A percentile compares a stretch with the other conserved stretches of the same genome.
Conservation (phyloP, 2,113 vertebrate species). For the Muntiacus muntjak region DNA sequence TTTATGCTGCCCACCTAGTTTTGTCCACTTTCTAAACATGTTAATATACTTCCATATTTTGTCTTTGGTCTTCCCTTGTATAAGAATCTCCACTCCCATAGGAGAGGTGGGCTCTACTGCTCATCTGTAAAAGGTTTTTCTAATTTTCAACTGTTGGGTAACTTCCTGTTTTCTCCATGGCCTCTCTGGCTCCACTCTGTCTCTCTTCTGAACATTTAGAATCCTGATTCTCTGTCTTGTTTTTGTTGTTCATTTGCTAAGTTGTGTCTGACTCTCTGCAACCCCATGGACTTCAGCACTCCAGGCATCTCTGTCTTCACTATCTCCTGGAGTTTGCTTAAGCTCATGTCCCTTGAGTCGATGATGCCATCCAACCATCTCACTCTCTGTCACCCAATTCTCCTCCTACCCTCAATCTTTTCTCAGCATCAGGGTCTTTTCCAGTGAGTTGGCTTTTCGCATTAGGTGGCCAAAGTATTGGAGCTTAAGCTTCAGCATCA, state of each 20-base stretch:
- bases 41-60: background rate
- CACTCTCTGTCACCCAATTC: background rate
- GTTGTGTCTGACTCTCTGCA: background rate
- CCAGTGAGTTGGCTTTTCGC: background rate
- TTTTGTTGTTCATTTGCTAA: background rate
- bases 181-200: background rate
- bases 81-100: background rate
- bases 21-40: background rate
- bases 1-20: background rate
- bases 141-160: background rate
- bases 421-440: background rate
- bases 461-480: background rate
- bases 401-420: background rate
- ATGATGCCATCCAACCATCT: background rate
- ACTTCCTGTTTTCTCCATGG: background rate
- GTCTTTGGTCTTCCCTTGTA: background rate
- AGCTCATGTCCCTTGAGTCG: background rate
- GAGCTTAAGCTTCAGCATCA: background rate
- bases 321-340: background rate
- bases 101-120: background rate
- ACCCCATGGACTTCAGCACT: background rate
- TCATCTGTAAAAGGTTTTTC: background rate
- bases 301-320: background rate
- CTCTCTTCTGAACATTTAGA: background rate
- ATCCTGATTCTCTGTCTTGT: background rate